Evolutionary conservation across 2,113 vertebrate genomes (phyloP), one percentile per base, ranked within the genome.

Genomic region (Kryptolebias marmoratus): DNA sequence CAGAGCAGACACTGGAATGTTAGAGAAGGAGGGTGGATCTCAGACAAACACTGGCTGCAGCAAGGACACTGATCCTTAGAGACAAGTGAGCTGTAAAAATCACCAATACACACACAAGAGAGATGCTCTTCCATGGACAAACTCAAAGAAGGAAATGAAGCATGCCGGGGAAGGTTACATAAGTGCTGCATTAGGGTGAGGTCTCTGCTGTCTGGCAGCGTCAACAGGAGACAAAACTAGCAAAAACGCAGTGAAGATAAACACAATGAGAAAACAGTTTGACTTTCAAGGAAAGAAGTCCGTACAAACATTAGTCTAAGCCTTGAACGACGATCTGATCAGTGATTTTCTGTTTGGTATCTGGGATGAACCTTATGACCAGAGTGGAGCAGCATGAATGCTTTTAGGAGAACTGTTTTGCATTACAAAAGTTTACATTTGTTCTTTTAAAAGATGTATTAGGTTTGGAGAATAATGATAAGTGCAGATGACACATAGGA

Each of bases 131-230:
- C 28, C 60, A 75, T 89, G 83, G 89, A 69, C 59, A 58, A 52
- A 66, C 73, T 88, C 65, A 83, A 81, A 83, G 42, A 70, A 57
- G 75, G 76, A 82, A 82, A 36, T 83, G 86, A 88, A 77, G 87
- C 86, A 77, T 86, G 84, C 68, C 68, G 61, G 64, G 84, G 78
- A 45, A 66, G 73, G 81, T 92, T 91, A 90, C 84, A 82, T 92
- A 92, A 91, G 85, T 54, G 74, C 75, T 77, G 69, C 77, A 77
- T 44, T 78, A 71, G 47, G 81, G 75, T 64, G 74, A 68, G 67
- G 75, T 71, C 65, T 77, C 64, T 39, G 13, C 70, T 69, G 68
- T 50, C 66, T 71, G 73, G 68, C 36, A 60, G 52, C 75, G 47
- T 76, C 64, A 49, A 77, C 49, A 58, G 54, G 77, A 79, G 48